Evolutionary conservation across 2,888 invertebrate genomes (phyloP).

Genomic region (Cryptus armator): DNA sequence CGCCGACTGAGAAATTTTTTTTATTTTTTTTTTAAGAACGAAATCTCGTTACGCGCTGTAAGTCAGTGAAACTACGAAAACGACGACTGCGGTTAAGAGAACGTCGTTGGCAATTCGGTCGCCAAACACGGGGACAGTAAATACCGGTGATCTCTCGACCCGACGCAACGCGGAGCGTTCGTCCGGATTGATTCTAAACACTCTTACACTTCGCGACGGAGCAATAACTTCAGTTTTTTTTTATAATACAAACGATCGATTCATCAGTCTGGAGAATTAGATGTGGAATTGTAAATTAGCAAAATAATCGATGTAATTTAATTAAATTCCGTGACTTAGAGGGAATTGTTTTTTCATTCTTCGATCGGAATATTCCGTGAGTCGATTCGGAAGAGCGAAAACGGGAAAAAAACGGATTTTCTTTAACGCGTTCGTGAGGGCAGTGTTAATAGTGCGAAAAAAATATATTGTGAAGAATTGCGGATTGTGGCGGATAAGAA

Average conservation of each 20-base stretch:
- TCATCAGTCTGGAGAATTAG: background rate
- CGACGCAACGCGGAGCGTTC: background rate
- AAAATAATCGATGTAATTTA: conserved; percentile 3
- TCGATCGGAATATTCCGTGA: background rate
- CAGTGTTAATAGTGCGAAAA: conserved; percentile 36
- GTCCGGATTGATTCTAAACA: too few species aligned
- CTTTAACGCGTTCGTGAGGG: background rate
- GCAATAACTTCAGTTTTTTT: too few species aligned
- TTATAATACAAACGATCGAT: too few species aligned
- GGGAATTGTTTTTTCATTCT: background rate
- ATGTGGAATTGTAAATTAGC: background rate
- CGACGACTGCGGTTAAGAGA: background rate
- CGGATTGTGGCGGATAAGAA: conserved; percentile 9
- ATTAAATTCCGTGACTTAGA: too few species aligned
- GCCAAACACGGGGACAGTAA: background rate
- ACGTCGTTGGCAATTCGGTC: conserved; percentile 2
- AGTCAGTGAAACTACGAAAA: conserved; percentile 17
- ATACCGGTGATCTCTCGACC: too few species aligned
- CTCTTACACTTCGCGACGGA: too few species aligned
- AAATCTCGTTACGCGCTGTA: background rate
- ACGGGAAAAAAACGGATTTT: conserved; percentile 11
- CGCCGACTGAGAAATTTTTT: background rate
- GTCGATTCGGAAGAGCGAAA: conserved; percentile 20
- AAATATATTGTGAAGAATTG: conserved; percentile 42
- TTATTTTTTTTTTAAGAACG: background rate